Conservation (phyloP, 2,888 invertebrate species). For the Mystacides longicornis region DNA sequence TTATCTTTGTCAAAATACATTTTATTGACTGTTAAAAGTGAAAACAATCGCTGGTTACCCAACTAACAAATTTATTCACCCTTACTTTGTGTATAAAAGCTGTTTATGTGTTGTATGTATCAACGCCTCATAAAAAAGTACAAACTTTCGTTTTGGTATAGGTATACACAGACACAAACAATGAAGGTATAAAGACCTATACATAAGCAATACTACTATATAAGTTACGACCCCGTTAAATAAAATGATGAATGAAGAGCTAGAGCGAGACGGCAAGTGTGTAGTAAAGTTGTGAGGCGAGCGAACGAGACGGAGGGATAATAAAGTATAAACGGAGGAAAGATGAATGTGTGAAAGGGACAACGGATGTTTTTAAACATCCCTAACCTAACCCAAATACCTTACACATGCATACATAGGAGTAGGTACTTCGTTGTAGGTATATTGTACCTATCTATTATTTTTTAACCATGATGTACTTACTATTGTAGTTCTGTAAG, state of each 20-base stretch:
- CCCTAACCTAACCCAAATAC: neutral
- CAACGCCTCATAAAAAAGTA: no score
- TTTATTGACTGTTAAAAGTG: no score
- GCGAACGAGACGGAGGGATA: neutral
- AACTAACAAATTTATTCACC: no score
- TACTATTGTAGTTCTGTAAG: neutral
- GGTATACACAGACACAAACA: no score
- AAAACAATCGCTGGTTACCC: no score
- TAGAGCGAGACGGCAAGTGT: neutral
- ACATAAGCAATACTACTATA: neutral
- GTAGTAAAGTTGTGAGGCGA: neutral
- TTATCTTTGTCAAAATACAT: no score
- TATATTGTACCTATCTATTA: slow-evolving; percentile 2
- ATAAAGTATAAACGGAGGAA: no score
- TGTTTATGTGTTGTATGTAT: no score
- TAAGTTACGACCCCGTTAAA: neutral
- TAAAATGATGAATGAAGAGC: slow-evolving; percentile 2
- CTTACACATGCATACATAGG: no score
- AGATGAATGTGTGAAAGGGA: slow-evolving; percentile 1
- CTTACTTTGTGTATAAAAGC: no score
- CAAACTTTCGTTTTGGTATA: no score
- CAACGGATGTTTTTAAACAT: neutral
- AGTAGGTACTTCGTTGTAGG: neutral
- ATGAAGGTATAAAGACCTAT: neutral
- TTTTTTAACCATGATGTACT: neutral